Evolutionary conservation across 2,113 vertebrate genomes (phyloP), one percentile per base, ranked within the genome.

Genomic region (Phyllopteryx taeniolatus): DNA sequence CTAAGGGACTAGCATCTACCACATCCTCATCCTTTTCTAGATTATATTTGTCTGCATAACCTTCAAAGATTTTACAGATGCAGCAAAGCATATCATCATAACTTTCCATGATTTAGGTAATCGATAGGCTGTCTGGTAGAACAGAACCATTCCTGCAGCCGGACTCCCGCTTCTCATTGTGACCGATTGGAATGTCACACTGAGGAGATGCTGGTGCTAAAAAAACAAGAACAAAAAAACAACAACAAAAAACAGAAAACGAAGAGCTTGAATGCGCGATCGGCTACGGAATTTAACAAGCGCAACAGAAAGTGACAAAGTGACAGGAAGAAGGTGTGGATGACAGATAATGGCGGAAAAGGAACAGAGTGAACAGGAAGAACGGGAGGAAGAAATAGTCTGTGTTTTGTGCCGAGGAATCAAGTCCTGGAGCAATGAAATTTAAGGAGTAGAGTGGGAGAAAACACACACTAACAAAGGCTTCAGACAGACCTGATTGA

Each of bases 401-500:
- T 86, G 85, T 88, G 88, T 68, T 86, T 82, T 71, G 75, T 27
- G 71, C 64, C 46, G 72, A 86, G 66, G 43, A 57, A 85, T 79
- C 72, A 83, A 72, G 78, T 77, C 78, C 76, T 61, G 51, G 65
- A 83, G 75, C 84, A 79, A 80, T 82, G 81, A 87, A 90, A 86
- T 78, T 71, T 59, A 75, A 82, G 80, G 79, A 67, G 49, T 10
- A 35, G 72, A 80, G 81, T 84, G 68, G 80, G 74, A 84, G 84
- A 76, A 46, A 61, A 59, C 74, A 39, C 73, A 71, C 67, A 71
- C 65, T 59, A 63, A 76, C 79, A 82, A 72, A 83, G 71, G 77
- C 76, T 85, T 53, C 74, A 83, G 77, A 67, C 76, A 70, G 70
- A 83, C 70, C 80, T 87, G 86, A 89, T 87, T 8, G 86, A 84